These are phyloP conservation scores for Gallirallus australis DNA, from an alignment of 2,797 vertebrate species.

Conservation along the genomic window DNA sequence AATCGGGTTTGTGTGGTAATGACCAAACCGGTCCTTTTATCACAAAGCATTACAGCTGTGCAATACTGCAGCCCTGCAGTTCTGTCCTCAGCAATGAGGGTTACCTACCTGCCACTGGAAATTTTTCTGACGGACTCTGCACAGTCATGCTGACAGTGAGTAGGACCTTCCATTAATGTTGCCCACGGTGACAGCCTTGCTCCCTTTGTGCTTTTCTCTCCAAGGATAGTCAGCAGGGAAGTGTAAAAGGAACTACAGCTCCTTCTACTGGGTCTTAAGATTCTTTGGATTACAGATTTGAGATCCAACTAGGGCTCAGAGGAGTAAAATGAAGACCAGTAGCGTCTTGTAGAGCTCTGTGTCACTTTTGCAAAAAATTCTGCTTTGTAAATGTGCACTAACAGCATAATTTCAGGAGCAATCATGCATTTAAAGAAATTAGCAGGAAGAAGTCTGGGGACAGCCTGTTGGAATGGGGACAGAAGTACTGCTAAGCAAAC, in stretches of 20 bases:
- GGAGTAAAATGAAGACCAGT: not conserved
- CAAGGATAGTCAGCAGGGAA: not conserved
- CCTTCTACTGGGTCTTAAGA: constrained; percentile 43
- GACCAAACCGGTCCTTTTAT: constrained; percentile 43
- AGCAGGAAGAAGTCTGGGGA: not conserved
- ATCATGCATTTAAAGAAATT: not conserved
- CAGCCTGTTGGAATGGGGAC: constrained; percentile 1
- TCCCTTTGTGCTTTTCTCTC: not conserved
- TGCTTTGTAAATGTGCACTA: constrained; percentile 1
- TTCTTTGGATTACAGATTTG: not conserved
- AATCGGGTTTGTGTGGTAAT: constrained; percentile 55
- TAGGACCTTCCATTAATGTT: constrained; percentile 12
- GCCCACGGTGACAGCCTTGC: not conserved
- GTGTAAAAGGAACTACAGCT: constrained; percentile 33
- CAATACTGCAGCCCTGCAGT: not conserved
- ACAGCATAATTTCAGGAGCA: constrained; percentile 34
- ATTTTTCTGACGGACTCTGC: not conserved
- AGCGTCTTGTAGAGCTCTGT: not conserved
- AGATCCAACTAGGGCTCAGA: not conserved
- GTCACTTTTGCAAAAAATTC: not conserved
- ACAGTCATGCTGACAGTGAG: constrained; percentile 17
- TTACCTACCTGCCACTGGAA: not conserved
- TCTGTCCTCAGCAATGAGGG: not conserved
- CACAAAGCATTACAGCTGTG: not conserved
- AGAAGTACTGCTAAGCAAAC: constrained; percentile 1